Evolutionary conservation across 2,888 invertebrate species (phyloP).

Genomic region (Lapara coniferarum): DNA sequence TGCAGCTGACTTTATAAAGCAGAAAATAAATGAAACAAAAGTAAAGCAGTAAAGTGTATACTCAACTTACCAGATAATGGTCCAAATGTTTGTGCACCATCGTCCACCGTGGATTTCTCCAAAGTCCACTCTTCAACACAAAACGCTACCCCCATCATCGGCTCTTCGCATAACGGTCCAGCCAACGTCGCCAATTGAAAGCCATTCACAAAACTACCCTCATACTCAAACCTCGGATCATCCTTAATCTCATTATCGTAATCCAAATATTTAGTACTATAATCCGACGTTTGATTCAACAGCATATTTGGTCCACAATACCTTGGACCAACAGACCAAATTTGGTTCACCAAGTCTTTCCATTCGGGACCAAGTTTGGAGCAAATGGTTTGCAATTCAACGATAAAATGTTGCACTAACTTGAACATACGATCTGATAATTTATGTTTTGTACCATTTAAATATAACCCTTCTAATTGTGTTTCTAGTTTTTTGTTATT

Average conservation of each 20-base stretch:
- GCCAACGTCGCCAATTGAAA: conserved; percentile 93
- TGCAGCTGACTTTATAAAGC: neutral
- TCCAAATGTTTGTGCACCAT: conserved; percentile 69
- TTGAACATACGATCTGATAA: conserved; percentile 74
- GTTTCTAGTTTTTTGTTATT: conserved; percentile 68
- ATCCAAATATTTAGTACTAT: conserved; percentile 74
- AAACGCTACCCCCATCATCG: conserved; percentile 97
- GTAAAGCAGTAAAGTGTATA: too few relatives aligned
- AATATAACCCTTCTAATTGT: conserved; percentile 56
- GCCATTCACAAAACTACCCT: conserved; percentile 92
- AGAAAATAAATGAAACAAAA: neutral
- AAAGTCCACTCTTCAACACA: conserved; percentile 92
- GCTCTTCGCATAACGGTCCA: conserved; percentile 98
- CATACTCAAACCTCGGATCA: conserved; percentile 85
- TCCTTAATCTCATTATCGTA: conserved; percentile 67
- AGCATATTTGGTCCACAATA: conserved; percentile 95
- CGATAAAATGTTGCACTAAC: conserved; percentile 76
- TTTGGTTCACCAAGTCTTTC: conserved; percentile 83
- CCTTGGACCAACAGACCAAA: conserved; percentile 97
- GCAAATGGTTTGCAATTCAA: conserved; percentile 85
- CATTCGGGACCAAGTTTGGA: conserved; percentile 82
- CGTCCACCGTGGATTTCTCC: conserved; percentile 68
- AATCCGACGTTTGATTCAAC: conserved; percentile 90
- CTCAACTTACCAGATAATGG: conserved; percentile 83
- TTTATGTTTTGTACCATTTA: conserved; percentile 59